Percentiles rank a stretch among this genome's conserved stretches.
Conservation (phyloP, 2,113 vertebrate genomes). For the Prunella himalayana region DNA sequence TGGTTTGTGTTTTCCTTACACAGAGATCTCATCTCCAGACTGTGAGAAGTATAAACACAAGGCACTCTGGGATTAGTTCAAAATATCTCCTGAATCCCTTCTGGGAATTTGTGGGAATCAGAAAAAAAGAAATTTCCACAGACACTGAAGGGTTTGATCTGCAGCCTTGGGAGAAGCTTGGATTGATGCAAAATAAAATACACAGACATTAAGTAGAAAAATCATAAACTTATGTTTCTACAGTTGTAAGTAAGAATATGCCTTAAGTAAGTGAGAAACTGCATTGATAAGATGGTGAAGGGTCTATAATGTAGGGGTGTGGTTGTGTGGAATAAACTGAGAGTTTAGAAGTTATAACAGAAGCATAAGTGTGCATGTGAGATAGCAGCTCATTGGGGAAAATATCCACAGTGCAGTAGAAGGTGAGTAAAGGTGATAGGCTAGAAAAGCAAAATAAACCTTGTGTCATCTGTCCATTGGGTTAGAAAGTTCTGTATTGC, state of each 20-base stretch:
- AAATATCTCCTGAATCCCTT: not conserved
- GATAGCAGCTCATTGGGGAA: not conserved
- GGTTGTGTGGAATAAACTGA: not conserved
- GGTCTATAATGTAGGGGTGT: not conserved
- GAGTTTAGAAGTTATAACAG: not conserved
- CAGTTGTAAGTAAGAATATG: not conserved
- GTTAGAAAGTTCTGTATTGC: not conserved
- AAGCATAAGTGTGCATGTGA: not conserved
- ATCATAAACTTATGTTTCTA: not conserved
- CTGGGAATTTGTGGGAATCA: not conserved
- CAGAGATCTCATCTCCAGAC: not conserved
- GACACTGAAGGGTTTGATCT: not conserved
- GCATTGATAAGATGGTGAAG: not conserved
- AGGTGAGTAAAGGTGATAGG: not conserved
- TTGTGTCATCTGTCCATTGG: not conserved
- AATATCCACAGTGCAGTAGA: not conserved
- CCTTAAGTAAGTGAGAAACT: not conserved
- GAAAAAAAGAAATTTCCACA: not conserved
- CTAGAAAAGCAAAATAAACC: not conserved
- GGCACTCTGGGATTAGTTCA: not conserved
- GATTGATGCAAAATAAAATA: not conserved
- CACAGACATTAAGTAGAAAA: not conserved
- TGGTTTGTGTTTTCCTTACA: not conserved
- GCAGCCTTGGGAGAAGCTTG: not conserved
- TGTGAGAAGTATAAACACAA: not conserved